These are phyloP conservation scores for Chelmon rostratus DNA, from an alignment of 2,797 vertebrate genomes.

Conservation along the genomic window DNA sequence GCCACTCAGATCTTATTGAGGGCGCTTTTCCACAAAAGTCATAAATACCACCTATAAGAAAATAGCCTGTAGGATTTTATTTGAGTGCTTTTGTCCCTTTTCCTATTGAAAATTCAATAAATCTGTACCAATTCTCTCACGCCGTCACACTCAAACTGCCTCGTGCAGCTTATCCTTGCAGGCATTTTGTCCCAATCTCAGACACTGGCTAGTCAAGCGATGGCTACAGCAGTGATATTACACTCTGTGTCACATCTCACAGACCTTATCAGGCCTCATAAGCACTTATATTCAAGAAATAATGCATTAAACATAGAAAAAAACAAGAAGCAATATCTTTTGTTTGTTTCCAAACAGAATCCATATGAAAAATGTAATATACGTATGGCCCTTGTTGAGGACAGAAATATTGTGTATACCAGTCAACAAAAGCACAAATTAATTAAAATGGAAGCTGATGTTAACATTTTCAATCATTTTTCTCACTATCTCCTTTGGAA, in stretches of 20 bases:
- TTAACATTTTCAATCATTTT: slow-evolving; percentile 40
- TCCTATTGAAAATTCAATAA: slow-evolving; percentile 84
- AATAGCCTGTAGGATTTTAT: slow-evolving; percentile 78
- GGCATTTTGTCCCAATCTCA: slow-evolving; percentile 73
- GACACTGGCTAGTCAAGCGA: slow-evolving; percentile 57
- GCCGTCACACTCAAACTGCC: slow-evolving; percentile 61
- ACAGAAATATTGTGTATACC: slow-evolving; percentile 57
- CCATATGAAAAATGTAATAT: slow-evolving; percentile 83
- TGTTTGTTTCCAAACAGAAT: slow-evolving; percentile 78
- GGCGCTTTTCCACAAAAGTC: slow-evolving; percentile 68
- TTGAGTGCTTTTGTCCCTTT: slow-evolving; percentile 52
- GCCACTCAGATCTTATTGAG: slow-evolving; percentile 70
- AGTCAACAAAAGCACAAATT: slow-evolving; percentile 53
- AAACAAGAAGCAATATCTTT: slow-evolving; percentile 78
- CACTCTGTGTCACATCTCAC: slow-evolving; percentile 65
- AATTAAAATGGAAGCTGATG: slow-evolving; percentile 53
- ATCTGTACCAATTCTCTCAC: slow-evolving; percentile 72
- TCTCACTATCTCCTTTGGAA: slow-evolving; percentile 22
- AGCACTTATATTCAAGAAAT: slow-evolving; percentile 77
- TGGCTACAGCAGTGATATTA: slow-evolving; percentile 72
- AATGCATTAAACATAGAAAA: slow-evolving; percentile 83
- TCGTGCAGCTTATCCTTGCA: slow-evolving; percentile 67
- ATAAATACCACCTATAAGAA: slow-evolving; percentile 77
- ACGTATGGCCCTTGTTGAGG: slow-evolving; percentile 50
- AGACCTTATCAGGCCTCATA: slow-evolving; percentile 76